A percentile compares a stretch with the other conserved stretches of the same genome.
Conservation (phyloP, 1,140 invertebrate species). For the Drosophila albomicans region DNA sequence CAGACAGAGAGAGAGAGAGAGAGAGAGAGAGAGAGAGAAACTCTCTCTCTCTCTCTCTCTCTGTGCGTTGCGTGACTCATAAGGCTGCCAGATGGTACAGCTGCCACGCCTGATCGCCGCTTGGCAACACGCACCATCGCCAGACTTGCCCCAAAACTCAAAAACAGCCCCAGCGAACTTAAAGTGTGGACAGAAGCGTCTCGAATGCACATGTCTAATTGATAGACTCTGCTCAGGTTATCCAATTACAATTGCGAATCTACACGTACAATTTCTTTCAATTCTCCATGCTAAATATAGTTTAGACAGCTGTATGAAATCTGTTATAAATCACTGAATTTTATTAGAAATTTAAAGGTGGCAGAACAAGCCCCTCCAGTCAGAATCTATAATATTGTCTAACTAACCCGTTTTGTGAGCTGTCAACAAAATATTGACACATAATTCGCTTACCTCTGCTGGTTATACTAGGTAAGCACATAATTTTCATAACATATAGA, state of each 20-base stretch:
- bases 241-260: constrained; percentile 28
- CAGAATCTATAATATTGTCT: too few species aligned
- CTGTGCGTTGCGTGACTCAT: constrained; percentile 38
- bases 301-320: neutral
- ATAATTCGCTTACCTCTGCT: too few species aligned
- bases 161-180: neutral
- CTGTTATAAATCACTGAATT: neutral
- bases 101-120: constrained; percentile 27
- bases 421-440: too few species aligned
- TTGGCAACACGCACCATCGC: constrained; percentile 21
- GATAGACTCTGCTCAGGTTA: constrained; percentile 27
- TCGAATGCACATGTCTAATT: constrained; percentile 22
- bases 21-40: too few species aligned
- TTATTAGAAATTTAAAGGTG: too few species aligned
- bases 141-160: neutral
- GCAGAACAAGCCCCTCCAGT: too few species aligned
- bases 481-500: too few species aligned
- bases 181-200: neutral
- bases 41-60: neutral
- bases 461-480: too few species aligned
- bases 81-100: constrained; percentile 43
- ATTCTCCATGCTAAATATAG: neutral
- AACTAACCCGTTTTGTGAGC: too few species aligned
- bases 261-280: neutral
- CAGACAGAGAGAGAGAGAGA: too few species aligned